Evolutionary conservation across 2,113 vertebrate genomes (phyloP).

Genomic region (Plecotus auritus): DNA sequence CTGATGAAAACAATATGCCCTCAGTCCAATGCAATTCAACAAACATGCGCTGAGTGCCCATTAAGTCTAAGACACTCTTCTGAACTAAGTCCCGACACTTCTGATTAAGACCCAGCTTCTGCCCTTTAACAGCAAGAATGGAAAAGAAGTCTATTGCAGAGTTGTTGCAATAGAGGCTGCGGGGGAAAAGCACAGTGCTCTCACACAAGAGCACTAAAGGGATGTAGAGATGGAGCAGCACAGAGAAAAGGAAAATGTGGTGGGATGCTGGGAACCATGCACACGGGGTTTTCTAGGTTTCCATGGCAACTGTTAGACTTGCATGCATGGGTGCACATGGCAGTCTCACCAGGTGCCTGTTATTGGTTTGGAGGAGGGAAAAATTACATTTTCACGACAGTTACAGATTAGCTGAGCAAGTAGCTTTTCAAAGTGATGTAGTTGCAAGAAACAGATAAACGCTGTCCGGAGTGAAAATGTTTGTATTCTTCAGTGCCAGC

Average conservation of each 20-base stretch:
- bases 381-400: slow-evolving; percentile 81
- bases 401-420: slow-evolving; percentile 82
- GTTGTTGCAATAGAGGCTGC: too few relatives aligned
- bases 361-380: slow-evolving; percentile 74
- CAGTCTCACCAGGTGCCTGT: slow-evolving; percentile 74
- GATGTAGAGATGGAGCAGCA: background rate
- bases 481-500: slow-evolving; percentile 63
- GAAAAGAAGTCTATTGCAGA: background rate
- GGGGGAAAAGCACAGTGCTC: background rate
- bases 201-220: background rate
- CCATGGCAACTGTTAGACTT: slow-evolving; percentile 81
- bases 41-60: background rate
- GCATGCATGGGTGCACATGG: slow-evolving; percentile 74
- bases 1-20: background rate
- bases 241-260: slow-evolving; percentile 20
- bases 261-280: slow-evolving; percentile 68
- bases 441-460: slow-evolving; percentile 77
- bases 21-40: background rate
- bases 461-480: slow-evolving; percentile 69
- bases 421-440: slow-evolving; percentile 75
- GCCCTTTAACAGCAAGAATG: background rate
- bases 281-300: slow-evolving; percentile 76
- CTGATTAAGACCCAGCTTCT: background rate
- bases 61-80: background rate
- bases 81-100: background rate